Percentiles rank a stretch among this genome's conserved stretches.
Conservation (phyloP, 2,888 invertebrate genomes). For the Cataglyphis livida region DNA sequence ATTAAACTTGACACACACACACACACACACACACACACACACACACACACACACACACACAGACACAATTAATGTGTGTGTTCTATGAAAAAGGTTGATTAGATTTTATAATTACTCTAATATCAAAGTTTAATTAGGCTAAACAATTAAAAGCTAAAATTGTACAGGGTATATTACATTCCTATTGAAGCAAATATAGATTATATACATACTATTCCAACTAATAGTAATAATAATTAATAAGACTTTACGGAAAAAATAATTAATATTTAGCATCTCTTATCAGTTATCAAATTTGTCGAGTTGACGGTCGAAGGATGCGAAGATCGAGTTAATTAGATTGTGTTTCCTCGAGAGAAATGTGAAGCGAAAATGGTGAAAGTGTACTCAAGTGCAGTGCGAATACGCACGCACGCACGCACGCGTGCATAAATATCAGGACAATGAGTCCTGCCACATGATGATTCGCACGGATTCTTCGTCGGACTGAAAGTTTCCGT, state of each 20-base stretch:
- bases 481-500: constrained; percentile 10
- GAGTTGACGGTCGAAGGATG: constrained; percentile 74
- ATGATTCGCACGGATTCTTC: background rate
- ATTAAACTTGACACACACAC: background rate
- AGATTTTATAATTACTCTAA: constrained; percentile 4
- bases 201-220: background rate
- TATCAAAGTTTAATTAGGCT: background rate
- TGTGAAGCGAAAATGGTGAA: constrained; percentile 76
- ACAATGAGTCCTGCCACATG: constrained; percentile 29
- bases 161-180: background rate
- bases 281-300: constrained; percentile 10
- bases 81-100: background rate
- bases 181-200: background rate
- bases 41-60: too few species aligned
- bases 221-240: background rate
- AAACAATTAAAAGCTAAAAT: background rate
- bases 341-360: constrained; percentile 69
- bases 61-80: background rate
- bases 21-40: too few species aligned
- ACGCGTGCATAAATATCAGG: background rate
- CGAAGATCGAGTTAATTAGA: constrained; percentile 74
- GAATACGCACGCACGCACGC: constrained; percentile 43
- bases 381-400: constrained; percentile 67
- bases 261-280: constrained; percentile 3
- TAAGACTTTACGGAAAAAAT: background rate